Conservation (phyloP, 2,113 vertebrate species). For the Asarcornis scutulata region DNA sequence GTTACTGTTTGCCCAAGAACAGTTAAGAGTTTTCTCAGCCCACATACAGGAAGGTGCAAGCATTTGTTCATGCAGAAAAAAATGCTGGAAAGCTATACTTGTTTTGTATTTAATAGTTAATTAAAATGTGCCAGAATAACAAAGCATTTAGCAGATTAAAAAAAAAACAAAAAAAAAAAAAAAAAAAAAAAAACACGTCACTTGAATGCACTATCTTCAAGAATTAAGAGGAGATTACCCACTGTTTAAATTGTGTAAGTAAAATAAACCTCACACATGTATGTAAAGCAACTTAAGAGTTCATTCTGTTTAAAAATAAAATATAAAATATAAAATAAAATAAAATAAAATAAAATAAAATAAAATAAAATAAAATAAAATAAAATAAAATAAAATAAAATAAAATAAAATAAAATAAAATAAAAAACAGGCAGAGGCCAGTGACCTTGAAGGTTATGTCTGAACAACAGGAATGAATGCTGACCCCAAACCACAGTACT, state of each 20-base stretch:
- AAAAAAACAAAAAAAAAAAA: too few species aligned
- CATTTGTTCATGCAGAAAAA: background rate
- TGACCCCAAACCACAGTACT: background rate
- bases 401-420: too few species aligned
- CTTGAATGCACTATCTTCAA: background rate
- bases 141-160: background rate
- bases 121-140: background rate
- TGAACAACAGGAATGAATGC: background rate
- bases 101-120: background rate
- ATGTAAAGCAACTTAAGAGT: too few species aligned
- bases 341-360: too few species aligned
- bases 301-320: too few species aligned
- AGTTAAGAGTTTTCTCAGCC: background rate
- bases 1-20: background rate
- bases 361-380: too few species aligned
- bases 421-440: background rate
- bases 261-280: background rate
- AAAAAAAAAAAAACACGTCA: background rate
- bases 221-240: background rate
- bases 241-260: background rate
- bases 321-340: too few species aligned
- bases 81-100: background rate
- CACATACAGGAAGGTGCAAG: conserved; percentile 37
- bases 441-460: background rate
- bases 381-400: too few species aligned